phyloP scores from a whole-genome alignment of 1,140 invertebrate genomes.

The Drosophila mayri region DNA sequence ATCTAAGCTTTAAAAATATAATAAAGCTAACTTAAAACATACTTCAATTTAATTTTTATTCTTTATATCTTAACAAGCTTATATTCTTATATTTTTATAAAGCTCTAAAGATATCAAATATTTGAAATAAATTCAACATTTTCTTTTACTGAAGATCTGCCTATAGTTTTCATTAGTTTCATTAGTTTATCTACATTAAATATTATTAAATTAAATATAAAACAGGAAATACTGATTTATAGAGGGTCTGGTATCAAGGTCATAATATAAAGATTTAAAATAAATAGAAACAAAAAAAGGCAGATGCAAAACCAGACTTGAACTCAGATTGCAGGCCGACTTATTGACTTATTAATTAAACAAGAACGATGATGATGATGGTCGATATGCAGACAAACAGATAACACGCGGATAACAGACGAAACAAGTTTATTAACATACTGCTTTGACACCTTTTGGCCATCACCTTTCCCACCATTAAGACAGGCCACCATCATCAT shows the following conservation, averaged over 20 bases:
- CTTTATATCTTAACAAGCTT: too few species aligned
- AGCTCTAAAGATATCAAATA: too few species aligned
- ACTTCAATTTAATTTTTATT: too few species aligned
- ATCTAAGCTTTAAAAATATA: too few species aligned
- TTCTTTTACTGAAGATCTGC: too few species aligned
- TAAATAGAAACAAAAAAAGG: neutral
- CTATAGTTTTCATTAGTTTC: too few species aligned
- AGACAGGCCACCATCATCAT: conserved; percentile 1
- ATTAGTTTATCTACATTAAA: neutral
- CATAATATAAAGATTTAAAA: neutral
- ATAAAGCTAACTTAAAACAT: too few species aligned
- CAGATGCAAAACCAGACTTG: neutral
- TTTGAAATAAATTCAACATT: too few species aligned
- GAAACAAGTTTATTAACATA: conserved; percentile 37
- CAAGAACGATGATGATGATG: conserved; percentile 7
- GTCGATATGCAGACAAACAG: conserved; percentile 9
- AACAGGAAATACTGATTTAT: neutral
- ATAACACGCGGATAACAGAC: conserved; percentile 22
- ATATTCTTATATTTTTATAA: too few species aligned
- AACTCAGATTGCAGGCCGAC: neutral
- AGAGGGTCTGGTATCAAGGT: neutral
- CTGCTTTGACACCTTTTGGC: conserved; percentile 30
- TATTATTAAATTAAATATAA: neutral
- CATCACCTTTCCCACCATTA: conserved; percentile 14
- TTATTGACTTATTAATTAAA: conserved; percentile 24